Percentiles rank a stretch among this genome's conserved stretches.
These are phyloP conservation scores for Mimumesa dahlbomi DNA, from an alignment of 2,888 invertebrate genomes.

Conservation along the genomic window DNA sequence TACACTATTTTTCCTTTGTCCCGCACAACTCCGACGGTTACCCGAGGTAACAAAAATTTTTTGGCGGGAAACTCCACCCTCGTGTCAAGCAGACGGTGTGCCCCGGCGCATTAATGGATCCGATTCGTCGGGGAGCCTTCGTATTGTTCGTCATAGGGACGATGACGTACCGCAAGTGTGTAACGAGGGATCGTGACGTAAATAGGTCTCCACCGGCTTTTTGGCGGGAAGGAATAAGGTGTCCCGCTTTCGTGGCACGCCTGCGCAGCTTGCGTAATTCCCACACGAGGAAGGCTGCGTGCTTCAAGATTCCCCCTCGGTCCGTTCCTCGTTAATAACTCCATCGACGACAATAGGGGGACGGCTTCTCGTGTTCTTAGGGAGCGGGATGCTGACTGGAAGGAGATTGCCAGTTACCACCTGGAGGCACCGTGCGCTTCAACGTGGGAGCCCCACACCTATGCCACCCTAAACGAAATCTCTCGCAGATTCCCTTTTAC, in stretches of 20 bases:
- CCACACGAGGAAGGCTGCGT: slow-evolving; percentile 63
- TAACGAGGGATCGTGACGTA: slow-evolving; percentile 44
- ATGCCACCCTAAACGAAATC: slow-evolving; percentile 61
- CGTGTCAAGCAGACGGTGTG: slow-evolving; percentile 6
- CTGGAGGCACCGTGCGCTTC: slow-evolving; percentile 67
- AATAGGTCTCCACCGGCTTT: slow-evolving; percentile 38
- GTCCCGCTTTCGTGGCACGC: slow-evolving; percentile 52
- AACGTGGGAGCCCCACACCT: slow-evolving; percentile 73
- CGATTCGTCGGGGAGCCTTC: slow-evolving; percentile 15
- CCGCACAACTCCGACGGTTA: too few species aligned
- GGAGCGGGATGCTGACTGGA: slow-evolving; percentile 58
- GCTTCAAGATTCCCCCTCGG: slow-evolving; percentile 47
- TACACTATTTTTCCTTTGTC: too few species aligned
- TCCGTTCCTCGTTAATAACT: slow-evolving; percentile 65
- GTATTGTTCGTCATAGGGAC: slow-evolving; percentile 22
- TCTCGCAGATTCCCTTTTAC: background rate
- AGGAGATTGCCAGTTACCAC: slow-evolving; percentile 69
- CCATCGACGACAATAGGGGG: slow-evolving; percentile 58
- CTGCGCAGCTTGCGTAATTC: slow-evolving; percentile 73
- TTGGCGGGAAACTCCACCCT: slow-evolving; percentile 46
- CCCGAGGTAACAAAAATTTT: too few species aligned
- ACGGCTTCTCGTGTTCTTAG: slow-evolving; percentile 55
- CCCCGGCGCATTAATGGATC: slow-evolving; percentile 18
- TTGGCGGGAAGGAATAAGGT: slow-evolving; percentile 65
- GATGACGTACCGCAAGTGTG: slow-evolving; percentile 49